phyloP scores from a whole-genome alignment of 2,888 invertebrate species.

The Furcula furcula region DNA sequence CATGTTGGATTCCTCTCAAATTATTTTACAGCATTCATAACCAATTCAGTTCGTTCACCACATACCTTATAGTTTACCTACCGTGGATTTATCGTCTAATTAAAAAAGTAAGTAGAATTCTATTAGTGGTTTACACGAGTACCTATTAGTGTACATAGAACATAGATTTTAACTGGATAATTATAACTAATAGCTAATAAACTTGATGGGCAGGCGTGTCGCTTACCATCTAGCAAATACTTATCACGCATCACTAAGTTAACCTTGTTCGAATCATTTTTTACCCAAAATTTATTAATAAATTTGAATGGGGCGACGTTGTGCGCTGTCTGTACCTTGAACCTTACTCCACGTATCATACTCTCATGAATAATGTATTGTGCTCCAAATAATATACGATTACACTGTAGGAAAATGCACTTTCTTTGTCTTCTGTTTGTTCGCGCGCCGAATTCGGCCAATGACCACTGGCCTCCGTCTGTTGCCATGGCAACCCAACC shows the following conservation, averaged over 20 bases:
- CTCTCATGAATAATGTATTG: constrained; percentile 72
- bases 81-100: background rate
- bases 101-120: background rate
- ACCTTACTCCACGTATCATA: constrained; percentile 73
- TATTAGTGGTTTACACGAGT: too few species aligned
- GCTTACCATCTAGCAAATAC: too few species aligned
- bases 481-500: too few species aligned
- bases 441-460: constrained; percentile 46
- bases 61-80: background rate
- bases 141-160: too few species aligned
- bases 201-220: too few species aligned
- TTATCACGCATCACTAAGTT: too few species aligned
- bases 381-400: constrained; percentile 77
- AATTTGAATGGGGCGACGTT: background rate
- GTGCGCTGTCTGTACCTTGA: constrained; percentile 50
- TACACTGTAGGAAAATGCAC: constrained; percentile 71
- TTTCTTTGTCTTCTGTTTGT: constrained; percentile 65
- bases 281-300: too few species aligned
- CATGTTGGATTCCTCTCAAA: constrained; percentile 24
- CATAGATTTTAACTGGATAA: too few species aligned
- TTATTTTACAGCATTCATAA: constrained; percentile 24
- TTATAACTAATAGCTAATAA: too few species aligned
- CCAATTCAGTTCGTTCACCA: background rate
- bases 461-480: constrained; percentile 33
- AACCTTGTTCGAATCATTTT: too few species aligned